Conservation (phyloP, 2,888 invertebrate genomes). For the Clivina fossor region DNA sequence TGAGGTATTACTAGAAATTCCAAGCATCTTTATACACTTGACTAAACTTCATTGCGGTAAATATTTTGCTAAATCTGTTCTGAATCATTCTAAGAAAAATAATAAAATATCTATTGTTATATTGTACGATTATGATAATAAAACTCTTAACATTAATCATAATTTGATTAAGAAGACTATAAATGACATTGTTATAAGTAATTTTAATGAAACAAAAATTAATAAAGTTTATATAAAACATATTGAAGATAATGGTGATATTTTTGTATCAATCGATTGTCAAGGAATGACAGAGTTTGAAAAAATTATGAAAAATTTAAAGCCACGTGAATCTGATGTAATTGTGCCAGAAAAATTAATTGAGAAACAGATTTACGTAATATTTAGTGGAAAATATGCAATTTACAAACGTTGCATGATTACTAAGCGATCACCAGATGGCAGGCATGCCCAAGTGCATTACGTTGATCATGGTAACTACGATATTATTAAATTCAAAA, state of each 20-base stretch:
- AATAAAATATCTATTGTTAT: too few species aligned
- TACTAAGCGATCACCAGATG: neutral
- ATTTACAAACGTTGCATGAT: neutral
- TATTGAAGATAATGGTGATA: conserved; percentile 50
- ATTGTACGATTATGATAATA: neutral
- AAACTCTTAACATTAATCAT: neutral
- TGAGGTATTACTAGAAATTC: neutral
- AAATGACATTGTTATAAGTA: neutral
- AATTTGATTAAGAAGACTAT: neutral
- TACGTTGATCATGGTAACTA: neutral
- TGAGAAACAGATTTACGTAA: neutral
- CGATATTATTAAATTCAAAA: neutral
- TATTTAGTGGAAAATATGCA: neutral
- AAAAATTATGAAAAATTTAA: neutral
- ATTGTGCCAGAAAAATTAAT: neutral
- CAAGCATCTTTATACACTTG: too few species aligned
- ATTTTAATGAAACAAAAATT: neutral
- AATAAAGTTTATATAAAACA: conserved; percentile 51
- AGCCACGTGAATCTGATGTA: neutral
- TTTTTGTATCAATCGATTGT: conserved; percentile 52
- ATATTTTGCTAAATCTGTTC: neutral
- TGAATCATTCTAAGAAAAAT: too few species aligned
- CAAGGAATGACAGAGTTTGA: conserved; percentile 38
- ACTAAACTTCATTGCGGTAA: too few species aligned
- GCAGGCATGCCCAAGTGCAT: neutral